These are phyloP conservation scores for Archaeoteleia sp. DNA, from an alignment of 2,888 invertebrate species.

Conservation along the genomic window DNA sequence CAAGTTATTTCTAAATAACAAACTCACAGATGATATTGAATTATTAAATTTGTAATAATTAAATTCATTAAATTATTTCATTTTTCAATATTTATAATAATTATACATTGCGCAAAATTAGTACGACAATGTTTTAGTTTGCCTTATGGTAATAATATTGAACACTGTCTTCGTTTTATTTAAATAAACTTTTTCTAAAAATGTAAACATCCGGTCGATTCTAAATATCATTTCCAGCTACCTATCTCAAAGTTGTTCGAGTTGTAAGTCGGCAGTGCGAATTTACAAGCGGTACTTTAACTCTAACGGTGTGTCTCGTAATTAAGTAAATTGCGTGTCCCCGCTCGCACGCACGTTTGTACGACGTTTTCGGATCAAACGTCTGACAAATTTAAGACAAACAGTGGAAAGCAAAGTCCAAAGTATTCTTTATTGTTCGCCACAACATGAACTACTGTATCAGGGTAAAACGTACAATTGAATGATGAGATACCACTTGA, in stretches of 20 bases:
- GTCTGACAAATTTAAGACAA: constrained; percentile 20
- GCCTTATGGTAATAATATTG: too few species aligned
- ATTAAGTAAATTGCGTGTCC: constrained; percentile 58
- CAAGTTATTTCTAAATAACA: too few species aligned
- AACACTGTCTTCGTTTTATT: too few species aligned
- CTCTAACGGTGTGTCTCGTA: constrained; percentile 61
- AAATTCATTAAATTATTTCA: too few species aligned
- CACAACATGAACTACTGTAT: background rate
- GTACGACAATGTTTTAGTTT: too few species aligned
- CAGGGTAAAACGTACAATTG: constrained; percentile 21
- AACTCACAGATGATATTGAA: too few species aligned
- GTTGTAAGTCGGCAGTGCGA: constrained; percentile 54
- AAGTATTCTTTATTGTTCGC: constrained; percentile 27
- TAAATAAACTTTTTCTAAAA: too few species aligned
- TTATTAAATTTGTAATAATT: too few species aligned
- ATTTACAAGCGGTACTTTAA: constrained; percentile 58
- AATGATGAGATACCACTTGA: constrained; percentile 25
- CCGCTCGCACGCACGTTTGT: constrained; percentile 36
- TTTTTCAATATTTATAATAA: too few species aligned
- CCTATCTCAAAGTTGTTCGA: background rate
- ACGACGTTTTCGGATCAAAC: constrained; percentile 19
- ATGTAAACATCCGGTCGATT: too few species aligned
- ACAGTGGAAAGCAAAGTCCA: constrained; percentile 25
- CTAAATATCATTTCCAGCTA: background rate
- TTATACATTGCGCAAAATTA: too few species aligned